Conservation (phyloP, 2,888 invertebrate species). For the Eupithecia centaureata region DNA sequence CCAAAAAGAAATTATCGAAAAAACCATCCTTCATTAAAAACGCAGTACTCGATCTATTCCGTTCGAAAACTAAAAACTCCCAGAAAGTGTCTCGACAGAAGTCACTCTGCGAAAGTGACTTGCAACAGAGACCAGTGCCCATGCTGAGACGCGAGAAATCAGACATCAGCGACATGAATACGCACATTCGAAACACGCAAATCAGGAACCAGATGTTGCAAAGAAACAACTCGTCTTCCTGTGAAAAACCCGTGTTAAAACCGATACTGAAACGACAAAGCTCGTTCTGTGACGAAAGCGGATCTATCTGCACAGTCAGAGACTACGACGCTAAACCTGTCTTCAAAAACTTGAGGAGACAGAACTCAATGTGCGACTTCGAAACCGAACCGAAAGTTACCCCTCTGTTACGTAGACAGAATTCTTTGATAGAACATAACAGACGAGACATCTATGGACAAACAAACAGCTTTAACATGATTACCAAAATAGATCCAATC, state of each 20-base stretch:
- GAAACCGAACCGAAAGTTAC: constrained; percentile 83
- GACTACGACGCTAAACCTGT: constrained; percentile 78
- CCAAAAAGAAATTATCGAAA: constrained; percentile 84
- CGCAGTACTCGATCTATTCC: constrained; percentile 81
- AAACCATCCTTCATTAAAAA: constrained; percentile 83
- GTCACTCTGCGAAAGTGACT: constrained; percentile 78
- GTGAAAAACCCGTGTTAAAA: constrained; percentile 76
- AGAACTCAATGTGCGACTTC: constrained; percentile 82
- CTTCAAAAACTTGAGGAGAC: constrained; percentile 69
- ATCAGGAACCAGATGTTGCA: constrained; percentile 79
- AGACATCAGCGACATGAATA: constrained; percentile 72
- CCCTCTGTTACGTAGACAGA: constrained; percentile 80
- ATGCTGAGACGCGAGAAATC: constrained; percentile 79
- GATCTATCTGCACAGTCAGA: constrained; percentile 75
- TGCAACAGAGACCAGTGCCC: constrained; percentile 74
- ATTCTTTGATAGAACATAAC: constrained; percentile 81
- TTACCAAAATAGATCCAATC: constrained; percentile 83
- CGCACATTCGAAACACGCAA: constrained; percentile 75
- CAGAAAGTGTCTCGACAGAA: constrained; percentile 81
- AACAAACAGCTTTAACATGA: constrained; percentile 79
- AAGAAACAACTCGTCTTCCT: constrained; percentile 76
- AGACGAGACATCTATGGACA: constrained; percentile 78
- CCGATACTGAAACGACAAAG: constrained; percentile 80
- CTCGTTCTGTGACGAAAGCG: constrained; percentile 79
- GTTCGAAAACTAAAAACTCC: constrained; percentile 79